Conservation (phyloP, 2,113 vertebrate species). For the Apus apus region DNA sequence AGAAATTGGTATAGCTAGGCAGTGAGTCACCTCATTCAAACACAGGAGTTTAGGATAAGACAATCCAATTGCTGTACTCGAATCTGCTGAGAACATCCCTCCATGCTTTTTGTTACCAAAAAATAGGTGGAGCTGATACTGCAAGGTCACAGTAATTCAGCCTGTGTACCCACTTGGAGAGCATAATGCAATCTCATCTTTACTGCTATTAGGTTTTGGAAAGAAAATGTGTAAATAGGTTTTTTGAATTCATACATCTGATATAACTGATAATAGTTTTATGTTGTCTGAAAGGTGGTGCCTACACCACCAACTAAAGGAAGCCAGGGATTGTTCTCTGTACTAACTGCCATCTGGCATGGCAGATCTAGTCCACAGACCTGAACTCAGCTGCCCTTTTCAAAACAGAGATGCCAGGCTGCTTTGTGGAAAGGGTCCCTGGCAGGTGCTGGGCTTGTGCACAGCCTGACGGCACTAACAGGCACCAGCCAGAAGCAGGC, state of each 20-base stretch:
- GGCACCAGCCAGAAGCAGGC: accelerated
- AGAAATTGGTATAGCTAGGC: neutral
- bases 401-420: neutral
- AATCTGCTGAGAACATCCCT: neutral
- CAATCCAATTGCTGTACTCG: neutral
- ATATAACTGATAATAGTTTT: neutral
- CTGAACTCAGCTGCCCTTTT: accelerated
- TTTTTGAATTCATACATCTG: neutral
- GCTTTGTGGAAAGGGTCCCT: neutral
- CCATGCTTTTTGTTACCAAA: accelerated
- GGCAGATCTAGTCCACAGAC: neutral
- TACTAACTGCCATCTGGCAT: neutral
- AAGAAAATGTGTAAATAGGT: neutral
- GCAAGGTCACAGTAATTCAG: neutral
- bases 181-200: neutral
- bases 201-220: neutral
- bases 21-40: neutral
- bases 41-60: neutral
- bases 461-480: accelerated
- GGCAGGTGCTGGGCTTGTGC: neutral
- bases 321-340: neutral
- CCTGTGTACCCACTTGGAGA: neutral
- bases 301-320: neutral
- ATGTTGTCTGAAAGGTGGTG: neutral
- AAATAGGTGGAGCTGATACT: neutral